Evolutionary conservation across 2,888 invertebrate species (phyloP), one percentile per base, ranked within the genome.

Genomic region (Lasioglossum zephyrum): DNA sequence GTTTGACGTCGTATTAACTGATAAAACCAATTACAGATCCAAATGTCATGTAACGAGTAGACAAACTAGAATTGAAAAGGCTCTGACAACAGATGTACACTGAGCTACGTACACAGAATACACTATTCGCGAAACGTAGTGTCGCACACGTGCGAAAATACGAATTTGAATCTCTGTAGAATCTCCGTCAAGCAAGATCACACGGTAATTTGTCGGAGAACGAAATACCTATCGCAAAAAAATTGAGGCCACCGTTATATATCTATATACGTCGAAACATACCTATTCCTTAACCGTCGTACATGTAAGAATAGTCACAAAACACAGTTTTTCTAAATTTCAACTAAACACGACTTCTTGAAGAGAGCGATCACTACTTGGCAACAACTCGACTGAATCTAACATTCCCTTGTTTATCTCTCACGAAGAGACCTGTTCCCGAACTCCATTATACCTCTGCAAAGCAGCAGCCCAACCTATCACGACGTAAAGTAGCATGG

Each of bases 201-300:
- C 18, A n/a, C 39, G 49, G 31, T 16, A 53, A 47, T 69, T 49
- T 60, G 26, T 77, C 53, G 22, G 57, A 36, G 44, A 49, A 63
- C 9, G 72, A 57, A 75, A 72, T 79, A 41, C 26, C 63, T 73
- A 31, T 53, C 47, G 47, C 22, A n/a, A 77, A 78, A 80, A 87
- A 86, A 87, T 79, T 79, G 79, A 86, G 87, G 87, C 87, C 87
- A 87, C 79, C 81, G 87, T 81, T 86, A 86, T 63, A 53, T 39
- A 77, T 81, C 36, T 36, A 49, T 66, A 76, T 13, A 80, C n/a
- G 57, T 73, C 16, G 53, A n/a, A n/a, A 73, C 76, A 11, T 73
- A 82, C 87, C 74, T 78, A 49, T 39, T 18, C 22, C 13, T 66
- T 18, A 57, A 66, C 44, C 44, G 39, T 66, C 18, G 44, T 47